Conservation (phyloP, 2,113 vertebrate genomes). For the Aegotheles bennettii region DNA sequence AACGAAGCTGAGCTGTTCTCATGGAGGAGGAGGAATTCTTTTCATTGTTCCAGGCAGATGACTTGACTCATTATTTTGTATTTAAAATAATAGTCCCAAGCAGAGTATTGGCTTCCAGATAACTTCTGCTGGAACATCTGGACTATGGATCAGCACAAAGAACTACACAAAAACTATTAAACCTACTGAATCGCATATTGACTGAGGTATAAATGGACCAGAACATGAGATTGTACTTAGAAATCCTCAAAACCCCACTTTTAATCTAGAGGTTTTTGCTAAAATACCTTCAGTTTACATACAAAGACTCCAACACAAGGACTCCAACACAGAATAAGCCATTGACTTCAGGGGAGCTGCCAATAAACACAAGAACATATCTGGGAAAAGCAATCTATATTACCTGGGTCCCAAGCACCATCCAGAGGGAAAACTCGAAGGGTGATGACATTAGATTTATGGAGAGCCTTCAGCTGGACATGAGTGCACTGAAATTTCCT, state of each 20-base stretch:
- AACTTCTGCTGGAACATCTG: neutral
- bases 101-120: neutral
- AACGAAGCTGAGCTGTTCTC: neutral
- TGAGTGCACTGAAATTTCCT: neutral
- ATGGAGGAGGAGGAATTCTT: neutral
- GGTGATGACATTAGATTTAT: neutral
- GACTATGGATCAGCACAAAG: neutral
- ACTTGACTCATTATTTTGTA: neutral
- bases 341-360: neutral
- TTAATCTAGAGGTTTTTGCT: neutral
- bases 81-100: neutral
- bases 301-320: neutral
- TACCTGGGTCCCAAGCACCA: neutral
- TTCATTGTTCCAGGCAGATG: neutral
- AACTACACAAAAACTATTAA: neutral
- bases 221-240: neutral
- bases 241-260: neutral
- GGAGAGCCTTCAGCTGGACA: neutral
- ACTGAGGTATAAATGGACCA: neutral
- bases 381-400: neutral
- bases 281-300: neutral
- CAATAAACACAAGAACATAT: neutral
- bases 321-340: neutral
- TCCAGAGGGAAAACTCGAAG: neutral
- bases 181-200: neutral